These are phyloP conservation scores for Limnephilus lunatus DNA, from an alignment of 2,888 invertebrate genomes.

Conservation along the genomic window DNA sequence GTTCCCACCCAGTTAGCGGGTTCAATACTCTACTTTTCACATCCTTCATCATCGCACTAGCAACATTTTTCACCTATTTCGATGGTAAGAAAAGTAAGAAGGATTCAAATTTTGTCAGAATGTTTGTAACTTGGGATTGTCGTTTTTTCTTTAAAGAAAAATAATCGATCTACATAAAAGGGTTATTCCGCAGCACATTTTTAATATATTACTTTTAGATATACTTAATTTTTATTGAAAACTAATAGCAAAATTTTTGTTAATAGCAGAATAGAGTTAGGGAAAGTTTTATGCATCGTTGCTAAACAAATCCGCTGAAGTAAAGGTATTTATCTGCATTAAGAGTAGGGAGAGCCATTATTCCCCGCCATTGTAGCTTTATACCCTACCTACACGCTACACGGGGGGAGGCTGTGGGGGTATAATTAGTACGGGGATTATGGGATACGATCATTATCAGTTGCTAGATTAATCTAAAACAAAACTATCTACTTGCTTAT, in stretches of 20 bases:
- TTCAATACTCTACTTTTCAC: not conserved
- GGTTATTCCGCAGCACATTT: not conserved
- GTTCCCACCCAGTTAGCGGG: not conserved
- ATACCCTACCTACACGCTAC: not conserved
- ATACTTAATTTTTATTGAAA: not conserved
- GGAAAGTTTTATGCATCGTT: not conserved
- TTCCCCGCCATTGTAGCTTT: not conserved
- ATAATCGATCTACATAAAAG: not conserved
- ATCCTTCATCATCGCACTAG: not conserved
- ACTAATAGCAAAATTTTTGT: not conserved
- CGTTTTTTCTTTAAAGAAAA: not conserved
- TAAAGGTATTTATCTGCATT: not conserved
- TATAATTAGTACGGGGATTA: not conserved
- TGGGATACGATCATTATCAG: not conserved
- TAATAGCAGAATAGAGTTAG: not conserved
- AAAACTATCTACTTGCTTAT: not conserved
- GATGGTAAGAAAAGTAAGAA: not conserved
- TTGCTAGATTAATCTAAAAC: not conserved
- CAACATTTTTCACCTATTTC: not conserved
- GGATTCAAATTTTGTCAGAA: no score
- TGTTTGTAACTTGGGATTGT: not conserved
- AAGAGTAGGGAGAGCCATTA: not conserved
- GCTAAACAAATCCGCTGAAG: not conserved
- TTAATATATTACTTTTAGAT: not conserved
- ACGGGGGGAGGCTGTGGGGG: not conserved